Percentiles rank a stretch among this genome's conserved stretches.
Evolutionary conservation across 2,113 vertebrate species (phyloP).

Genomic region (Delphinapterus leucas): DNA sequence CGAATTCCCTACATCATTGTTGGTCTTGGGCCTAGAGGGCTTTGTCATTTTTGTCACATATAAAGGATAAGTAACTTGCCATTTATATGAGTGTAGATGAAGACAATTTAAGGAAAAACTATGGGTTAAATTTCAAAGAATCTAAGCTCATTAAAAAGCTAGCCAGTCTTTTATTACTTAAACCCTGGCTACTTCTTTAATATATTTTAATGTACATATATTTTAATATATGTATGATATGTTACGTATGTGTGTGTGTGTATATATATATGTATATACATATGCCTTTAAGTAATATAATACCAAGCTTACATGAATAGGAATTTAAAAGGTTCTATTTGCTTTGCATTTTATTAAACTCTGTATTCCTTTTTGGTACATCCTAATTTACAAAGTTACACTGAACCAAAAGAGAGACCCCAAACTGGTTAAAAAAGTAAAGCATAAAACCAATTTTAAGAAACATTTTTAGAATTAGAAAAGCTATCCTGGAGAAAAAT

Average conservation of each 20-base stretch:
- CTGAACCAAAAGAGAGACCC: not conserved
- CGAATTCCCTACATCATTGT: not conserved
- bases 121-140: not conserved
- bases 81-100: not conserved
- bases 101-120: not conserved
- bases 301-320: not conserved
- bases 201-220: not conserved
- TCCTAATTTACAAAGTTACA: not conserved
- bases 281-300: not conserved
- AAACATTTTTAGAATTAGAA: not conserved
- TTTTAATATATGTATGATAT: not conserved
- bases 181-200: not conserved
- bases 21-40: not conserved
- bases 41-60: not conserved
- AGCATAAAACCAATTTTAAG: not conserved
- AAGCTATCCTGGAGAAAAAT: not conserved
- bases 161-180: not conserved
- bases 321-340: not conserved
- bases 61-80: not conserved
- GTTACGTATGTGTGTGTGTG: not conserved
- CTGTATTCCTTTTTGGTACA: not conserved
- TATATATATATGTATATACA: fast-evolving
- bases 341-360: not conserved
- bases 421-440: not conserved
- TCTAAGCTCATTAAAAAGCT: not conserved